Conservation (phyloP, 2,797 vertebrate species). For the Myoxocephalus aenaeus region DNA sequence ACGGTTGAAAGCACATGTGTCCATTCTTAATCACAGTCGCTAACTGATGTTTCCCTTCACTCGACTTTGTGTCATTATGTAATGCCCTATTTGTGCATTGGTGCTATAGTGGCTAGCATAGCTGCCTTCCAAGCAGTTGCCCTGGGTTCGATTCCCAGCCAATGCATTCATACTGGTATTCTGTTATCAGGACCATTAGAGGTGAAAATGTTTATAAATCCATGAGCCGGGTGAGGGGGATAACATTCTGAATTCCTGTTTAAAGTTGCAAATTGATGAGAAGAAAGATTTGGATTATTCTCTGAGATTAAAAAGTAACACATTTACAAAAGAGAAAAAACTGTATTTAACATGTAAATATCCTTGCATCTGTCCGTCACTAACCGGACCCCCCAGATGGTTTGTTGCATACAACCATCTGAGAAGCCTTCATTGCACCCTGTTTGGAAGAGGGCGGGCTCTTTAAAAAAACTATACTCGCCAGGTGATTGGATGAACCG, state of each 20-base stretch:
- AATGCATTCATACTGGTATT: no score
- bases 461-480: no score
- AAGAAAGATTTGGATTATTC: no score
- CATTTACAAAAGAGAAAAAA: background rate
- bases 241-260: background rate
- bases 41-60: no score
- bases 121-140: slow-evolving; percentile 76
- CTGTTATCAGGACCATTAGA: background rate
- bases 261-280: background rate
- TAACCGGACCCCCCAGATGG: no score
- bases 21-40: no score
- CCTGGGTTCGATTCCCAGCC: slow-evolving; percentile 65
- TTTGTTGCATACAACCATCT: no score
- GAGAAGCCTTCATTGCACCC: no score
- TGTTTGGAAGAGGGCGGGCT: no score
- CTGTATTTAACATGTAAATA: accelerated
- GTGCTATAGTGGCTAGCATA: slow-evolving; percentile 76
- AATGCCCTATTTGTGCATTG: background rate
- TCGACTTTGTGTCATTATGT: no score
- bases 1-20: no score
- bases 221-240: background rate
- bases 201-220: background rate
- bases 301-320: accelerated
- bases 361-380: background rate
- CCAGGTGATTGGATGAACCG: no score